Evolutionary conservation across 2,797 vertebrate genomes (phyloP).

Genomic region (Clarias laeviceps): DNA sequence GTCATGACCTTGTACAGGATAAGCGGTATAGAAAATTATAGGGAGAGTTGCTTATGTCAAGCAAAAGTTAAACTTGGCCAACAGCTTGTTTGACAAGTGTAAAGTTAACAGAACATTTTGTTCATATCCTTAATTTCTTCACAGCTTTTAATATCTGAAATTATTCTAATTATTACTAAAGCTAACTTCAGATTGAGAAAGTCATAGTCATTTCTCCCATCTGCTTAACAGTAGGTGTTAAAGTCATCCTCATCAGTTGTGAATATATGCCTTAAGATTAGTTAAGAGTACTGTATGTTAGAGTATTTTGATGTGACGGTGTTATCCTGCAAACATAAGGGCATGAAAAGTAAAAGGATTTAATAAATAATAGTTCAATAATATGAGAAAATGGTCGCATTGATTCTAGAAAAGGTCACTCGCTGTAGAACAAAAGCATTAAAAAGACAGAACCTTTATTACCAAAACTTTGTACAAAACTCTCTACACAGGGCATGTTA

Average conservation of each 20-base stretch:
- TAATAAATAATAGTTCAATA: background rate
- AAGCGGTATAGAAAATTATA: no score
- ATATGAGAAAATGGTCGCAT: background rate
- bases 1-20: no score
- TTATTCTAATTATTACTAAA: background rate
- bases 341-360: background rate
- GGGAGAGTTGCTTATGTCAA: background rate
- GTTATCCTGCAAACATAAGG: background rate
- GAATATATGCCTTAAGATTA: background rate
- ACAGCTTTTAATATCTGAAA: background rate
- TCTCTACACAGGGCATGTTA: background rate
- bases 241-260: background rate
- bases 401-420: background rate
- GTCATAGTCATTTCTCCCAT: constrained; percentile 1
- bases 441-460: background rate
- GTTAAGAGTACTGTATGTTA: background rate
- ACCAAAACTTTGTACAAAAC: background rate
- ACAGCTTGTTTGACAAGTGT: background rate
- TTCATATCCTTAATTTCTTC: background rate
- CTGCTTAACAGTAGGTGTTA: constrained; percentile 7
- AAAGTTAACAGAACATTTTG: background rate
- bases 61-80: background rate
- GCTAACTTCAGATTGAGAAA: background rate
- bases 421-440: background rate
- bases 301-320: background rate